Evolutionary conservation across 92 coral and sea anemone genomes (phyloP).

Genomic region (Porites evermanni): DNA sequence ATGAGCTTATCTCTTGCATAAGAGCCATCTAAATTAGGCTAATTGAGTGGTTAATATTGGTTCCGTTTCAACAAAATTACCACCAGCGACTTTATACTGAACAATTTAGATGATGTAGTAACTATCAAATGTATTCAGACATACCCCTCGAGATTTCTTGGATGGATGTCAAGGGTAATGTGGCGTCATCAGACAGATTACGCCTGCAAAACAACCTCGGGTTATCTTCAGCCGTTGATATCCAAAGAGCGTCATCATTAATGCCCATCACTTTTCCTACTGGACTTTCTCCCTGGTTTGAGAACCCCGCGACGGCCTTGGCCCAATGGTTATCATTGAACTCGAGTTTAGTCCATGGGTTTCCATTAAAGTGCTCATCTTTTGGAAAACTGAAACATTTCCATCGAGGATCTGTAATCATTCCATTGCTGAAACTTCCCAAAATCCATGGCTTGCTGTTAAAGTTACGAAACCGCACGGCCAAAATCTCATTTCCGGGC

Average conservation of each 20-base stretch:
- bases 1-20: no score
- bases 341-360: neutral
- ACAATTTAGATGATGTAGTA: no score
- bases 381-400: slow-evolving; percentile 1
- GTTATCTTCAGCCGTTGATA: slow-evolving; percentile 4
- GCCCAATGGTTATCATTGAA: neutral
- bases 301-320: neutral
- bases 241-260: neutral
- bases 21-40: no score
- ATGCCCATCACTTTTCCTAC: neutral
- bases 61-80: no score
- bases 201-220: slow-evolving; percentile 8
- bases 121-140: neutral
- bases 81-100: no score
- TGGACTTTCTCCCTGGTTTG: neutral
- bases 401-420: slow-evolving; percentile 14
- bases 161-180: neutral
- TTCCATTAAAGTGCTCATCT: neutral
- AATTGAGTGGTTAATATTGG: no score
- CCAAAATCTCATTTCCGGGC: neutral
- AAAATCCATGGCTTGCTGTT: neutral
- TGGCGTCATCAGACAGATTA: neutral
- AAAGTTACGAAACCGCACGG: neutral
- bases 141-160: neutral
- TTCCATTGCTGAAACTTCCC: slow-evolving; percentile 4